These are phyloP conservation scores for Bovichtus diacanthus DNA, from an alignment of 2,797 vertebrate species.

Conservation along the genomic window DNA sequence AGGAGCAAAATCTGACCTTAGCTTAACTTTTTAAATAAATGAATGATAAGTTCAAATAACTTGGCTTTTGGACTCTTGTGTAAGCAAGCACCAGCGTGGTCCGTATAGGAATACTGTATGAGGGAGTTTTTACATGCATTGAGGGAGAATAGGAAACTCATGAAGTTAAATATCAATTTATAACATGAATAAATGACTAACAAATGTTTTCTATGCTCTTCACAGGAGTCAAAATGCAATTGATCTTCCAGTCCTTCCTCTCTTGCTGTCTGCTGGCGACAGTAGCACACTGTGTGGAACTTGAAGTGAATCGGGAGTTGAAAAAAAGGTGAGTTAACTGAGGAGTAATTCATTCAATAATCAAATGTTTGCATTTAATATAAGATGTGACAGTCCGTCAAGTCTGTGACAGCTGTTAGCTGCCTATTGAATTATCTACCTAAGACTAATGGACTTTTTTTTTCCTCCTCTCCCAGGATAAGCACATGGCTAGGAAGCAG, in stretches of 20 bases:
- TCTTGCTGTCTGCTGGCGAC: conserved; percentile 88
- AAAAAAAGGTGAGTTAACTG: conserved; percentile 90
- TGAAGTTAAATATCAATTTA: conserved; percentile 62
- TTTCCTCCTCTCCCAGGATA: conserved; percentile 78
- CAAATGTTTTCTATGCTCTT: conserved; percentile 56
- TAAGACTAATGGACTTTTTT: conserved; percentile 49
- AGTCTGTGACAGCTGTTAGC: conserved; percentile 14
- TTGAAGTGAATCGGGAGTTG: conserved; percentile 89
- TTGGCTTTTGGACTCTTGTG: conserved; percentile 85
- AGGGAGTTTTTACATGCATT: conserved; percentile 43
- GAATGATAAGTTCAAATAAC: conserved; percentile 82
- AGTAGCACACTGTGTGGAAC: conserved; percentile 87
- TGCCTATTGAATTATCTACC: conserved; percentile 21
- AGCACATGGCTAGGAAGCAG: conserved; percentile 89
- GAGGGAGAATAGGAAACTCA: conserved; percentile 35
- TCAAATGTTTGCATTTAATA: conserved; percentile 17
- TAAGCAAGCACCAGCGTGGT: conserved; percentile 59
- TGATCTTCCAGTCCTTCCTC: conserved; percentile 86
- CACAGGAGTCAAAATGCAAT: conserved; percentile 88
- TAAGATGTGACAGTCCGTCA: conserved; percentile 9
- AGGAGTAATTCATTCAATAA: conserved; percentile 21
- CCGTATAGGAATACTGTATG: conserved; percentile 32
- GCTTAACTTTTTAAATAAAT: conserved; percentile 85
- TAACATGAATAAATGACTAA: conserved; percentile 56
- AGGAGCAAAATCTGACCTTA: conserved; percentile 81